phyloP scores from a whole-genome alignment of 1,140 invertebrate species.

The Drosophila simulans region DNA sequence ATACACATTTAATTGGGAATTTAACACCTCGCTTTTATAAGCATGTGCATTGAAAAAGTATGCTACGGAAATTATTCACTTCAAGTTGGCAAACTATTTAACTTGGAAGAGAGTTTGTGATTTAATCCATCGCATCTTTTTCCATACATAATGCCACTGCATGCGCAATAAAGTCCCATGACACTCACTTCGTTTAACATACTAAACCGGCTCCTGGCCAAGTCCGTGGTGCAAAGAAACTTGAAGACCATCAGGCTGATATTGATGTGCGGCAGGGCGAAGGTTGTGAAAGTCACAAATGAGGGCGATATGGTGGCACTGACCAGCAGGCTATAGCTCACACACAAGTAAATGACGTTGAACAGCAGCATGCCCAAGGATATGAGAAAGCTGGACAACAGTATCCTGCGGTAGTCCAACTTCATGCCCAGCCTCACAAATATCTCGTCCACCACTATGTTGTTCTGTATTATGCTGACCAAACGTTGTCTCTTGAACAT shows the following conservation, averaged over 20 bases:
- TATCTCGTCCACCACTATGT: slow-evolving; percentile 75
- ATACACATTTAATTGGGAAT: too few relatives aligned
- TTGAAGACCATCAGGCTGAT: slow-evolving; percentile 82
- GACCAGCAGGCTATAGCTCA: slow-evolving; percentile 72
- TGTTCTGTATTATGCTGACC: slow-evolving; percentile 74
- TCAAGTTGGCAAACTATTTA: too few relatives aligned
- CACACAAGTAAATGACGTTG: slow-evolving; percentile 76
- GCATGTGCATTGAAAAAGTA: not conserved
- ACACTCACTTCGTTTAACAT: slow-evolving; percentile 80
- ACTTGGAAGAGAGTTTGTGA: too few relatives aligned
- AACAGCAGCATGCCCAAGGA: slow-evolving; percentile 75
- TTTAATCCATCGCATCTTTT: too few relatives aligned
- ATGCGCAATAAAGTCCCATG: not conserved
- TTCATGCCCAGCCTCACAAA: slow-evolving; percentile 77
- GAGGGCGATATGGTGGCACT: slow-evolving; percentile 73
- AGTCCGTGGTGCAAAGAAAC: slow-evolving; percentile 76
- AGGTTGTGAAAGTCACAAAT: slow-evolving; percentile 78
- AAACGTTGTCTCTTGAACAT: slow-evolving; percentile 71
- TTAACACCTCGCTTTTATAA: too few relatives aligned
- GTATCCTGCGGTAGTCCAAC: slow-evolving; percentile 68
- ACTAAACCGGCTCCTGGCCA: slow-evolving; percentile 72
- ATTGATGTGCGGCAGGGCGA: slow-evolving; percentile 79
- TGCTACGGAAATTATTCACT: not conserved
- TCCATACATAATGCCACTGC: not conserved
- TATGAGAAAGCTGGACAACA: slow-evolving; percentile 67